Conservation (phyloP, 1,140 invertebrate genomes). For the Drosophila melanica region DNA sequence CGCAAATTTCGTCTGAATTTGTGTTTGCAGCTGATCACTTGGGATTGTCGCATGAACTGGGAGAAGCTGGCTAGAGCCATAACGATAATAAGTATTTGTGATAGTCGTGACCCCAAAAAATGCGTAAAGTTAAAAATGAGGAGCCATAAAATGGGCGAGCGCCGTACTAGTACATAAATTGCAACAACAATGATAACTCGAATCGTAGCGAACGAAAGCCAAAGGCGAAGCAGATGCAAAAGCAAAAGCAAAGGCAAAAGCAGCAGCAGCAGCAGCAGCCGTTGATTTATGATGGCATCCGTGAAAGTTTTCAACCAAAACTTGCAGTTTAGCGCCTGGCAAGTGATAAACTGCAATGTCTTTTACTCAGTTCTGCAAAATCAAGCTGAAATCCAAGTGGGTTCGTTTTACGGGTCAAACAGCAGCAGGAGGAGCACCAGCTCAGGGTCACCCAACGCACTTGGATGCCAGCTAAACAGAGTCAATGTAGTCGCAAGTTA, state of each 20-base stretch:
- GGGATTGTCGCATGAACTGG: too few species aligned
- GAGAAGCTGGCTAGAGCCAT: constrained; percentile 6
- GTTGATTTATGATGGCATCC: constrained; percentile 72
- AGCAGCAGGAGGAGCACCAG: neutral
- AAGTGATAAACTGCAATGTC: constrained; percentile 71
- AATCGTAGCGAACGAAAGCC: constrained; percentile 49
- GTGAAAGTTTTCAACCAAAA: constrained; percentile 61
- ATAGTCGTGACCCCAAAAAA: constrained; percentile 72
- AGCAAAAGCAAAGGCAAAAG: neutral
- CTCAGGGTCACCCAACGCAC: constrained; percentile 5
- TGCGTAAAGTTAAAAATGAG: constrained; percentile 53
- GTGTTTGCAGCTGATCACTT: neutral
- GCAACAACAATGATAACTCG: constrained; percentile 69
- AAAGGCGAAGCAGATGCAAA: neutral
- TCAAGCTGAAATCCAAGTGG: constrained; percentile 12
- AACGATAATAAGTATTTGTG: constrained; percentile 70
- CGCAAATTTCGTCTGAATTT: too few species aligned
- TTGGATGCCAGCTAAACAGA: constrained; percentile 11
- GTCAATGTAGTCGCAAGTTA: constrained; percentile 24
- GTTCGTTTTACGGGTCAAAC: constrained; percentile 17
- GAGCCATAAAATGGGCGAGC: constrained; percentile 55
- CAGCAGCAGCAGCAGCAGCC: constrained; percentile 16
- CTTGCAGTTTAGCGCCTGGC: constrained; percentile 73
- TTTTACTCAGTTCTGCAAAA: constrained; percentile 16
- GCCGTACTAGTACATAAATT: constrained; percentile 71